phyloP scores from a whole-genome alignment of 2,113 vertebrate species.

The Nothocercus nigrocapillus region DNA sequence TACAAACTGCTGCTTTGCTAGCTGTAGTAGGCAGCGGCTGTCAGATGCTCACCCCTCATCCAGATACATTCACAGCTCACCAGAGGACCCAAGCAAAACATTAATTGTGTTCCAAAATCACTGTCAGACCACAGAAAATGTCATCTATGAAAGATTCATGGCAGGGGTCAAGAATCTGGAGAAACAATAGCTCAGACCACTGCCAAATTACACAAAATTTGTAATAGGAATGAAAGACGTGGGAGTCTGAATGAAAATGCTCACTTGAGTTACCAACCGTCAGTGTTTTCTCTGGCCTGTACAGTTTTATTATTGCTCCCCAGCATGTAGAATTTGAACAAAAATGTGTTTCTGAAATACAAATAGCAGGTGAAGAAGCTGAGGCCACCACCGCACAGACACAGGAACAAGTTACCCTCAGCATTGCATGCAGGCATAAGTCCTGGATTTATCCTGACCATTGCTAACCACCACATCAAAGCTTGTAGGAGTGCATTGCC shows the following conservation, averaged over 20 bases:
- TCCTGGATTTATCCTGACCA: not conserved
- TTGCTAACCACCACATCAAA: not conserved
- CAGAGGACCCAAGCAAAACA: not conserved
- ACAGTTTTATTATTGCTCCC: not conserved
- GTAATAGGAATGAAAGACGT: not conserved
- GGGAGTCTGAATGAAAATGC: not conserved
- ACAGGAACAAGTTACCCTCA: not conserved
- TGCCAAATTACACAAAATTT: slow-evolving; percentile 16
- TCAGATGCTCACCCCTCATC: not conserved
- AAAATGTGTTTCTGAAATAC: not conserved
- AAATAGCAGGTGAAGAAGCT: not conserved
- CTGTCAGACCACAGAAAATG: not conserved
- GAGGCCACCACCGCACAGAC: not conserved
- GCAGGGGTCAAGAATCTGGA: not conserved
- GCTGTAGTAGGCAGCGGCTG: not conserved
- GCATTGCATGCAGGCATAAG: fast-evolving
- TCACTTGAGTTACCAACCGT: not conserved
- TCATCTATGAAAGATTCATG: not conserved
- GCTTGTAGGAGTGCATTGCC: not conserved
- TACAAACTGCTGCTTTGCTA: not conserved
- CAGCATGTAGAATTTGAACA: not conserved
- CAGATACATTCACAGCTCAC: not conserved
- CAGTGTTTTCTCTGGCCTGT: not conserved
- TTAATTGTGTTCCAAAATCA: not conserved
- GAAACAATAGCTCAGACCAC: not conserved